phyloP scores from a whole-genome alignment of 2,113 vertebrate species.

The Laterallus jamaicensis region DNA sequence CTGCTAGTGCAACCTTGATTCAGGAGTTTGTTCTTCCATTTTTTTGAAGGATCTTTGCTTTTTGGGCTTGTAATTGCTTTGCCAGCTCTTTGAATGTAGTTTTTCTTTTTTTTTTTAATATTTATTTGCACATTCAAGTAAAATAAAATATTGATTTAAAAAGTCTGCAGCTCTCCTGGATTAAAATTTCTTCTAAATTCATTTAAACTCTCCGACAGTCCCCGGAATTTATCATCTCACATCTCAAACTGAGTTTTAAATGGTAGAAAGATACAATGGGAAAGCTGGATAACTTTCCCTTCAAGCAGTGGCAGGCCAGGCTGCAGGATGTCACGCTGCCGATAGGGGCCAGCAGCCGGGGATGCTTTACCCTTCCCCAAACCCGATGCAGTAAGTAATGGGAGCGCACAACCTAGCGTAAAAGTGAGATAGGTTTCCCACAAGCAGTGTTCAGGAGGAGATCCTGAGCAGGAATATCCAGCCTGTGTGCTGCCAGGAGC shows the following conservation, averaged over 20 bases:
- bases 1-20: constrained; percentile 38
- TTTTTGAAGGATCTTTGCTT: constrained; percentile 71
- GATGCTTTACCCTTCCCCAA: neutral
- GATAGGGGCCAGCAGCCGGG: neutral
- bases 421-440: neutral
- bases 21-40: constrained; percentile 51
- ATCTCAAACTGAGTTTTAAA: neutral
- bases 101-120: constrained; percentile 71
- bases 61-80: constrained; percentile 70
- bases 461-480: neutral
- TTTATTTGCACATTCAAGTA: constrained; percentile 85
- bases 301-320: neutral
- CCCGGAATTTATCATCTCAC: neutral
- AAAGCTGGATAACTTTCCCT: neutral
- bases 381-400: neutral
- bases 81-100: constrained; percentile 82
- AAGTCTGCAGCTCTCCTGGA: neutral
- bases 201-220: neutral
- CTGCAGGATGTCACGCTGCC: neutral
- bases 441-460: neutral
- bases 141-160: constrained; percentile 74
- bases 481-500: neutral
- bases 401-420: accelerated
- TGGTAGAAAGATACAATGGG: neutral
- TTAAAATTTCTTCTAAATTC: neutral